Conservation (phyloP, 1,140 invertebrate genomes). For the Zaprionus taronus region DNA sequence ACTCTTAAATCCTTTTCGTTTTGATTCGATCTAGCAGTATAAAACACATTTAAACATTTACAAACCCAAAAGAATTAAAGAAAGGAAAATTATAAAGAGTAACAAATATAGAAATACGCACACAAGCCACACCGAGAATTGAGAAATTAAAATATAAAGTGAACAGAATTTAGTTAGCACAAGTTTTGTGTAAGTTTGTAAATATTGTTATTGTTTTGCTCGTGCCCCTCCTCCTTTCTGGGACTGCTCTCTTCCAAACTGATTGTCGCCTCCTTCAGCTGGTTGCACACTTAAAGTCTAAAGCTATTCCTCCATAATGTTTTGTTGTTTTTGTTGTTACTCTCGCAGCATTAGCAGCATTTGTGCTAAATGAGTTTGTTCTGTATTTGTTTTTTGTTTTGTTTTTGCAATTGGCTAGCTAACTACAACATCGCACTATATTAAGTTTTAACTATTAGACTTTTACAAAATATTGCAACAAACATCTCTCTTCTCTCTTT, state of each 20-base stretch:
- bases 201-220: slow-evolving; percentile 33
- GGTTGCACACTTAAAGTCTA: slow-evolving; percentile 65
- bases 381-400: slow-evolving; percentile 17
- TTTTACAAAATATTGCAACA: slow-evolving; percentile 79
- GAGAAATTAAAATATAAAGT: slow-evolving; percentile 17
- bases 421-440: slow-evolving; percentile 70
- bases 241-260: slow-evolving; percentile 36
- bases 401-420: slow-evolving; percentile 71
- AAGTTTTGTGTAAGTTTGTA: slow-evolving; percentile 20
- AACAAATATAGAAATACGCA: slow-evolving; percentile 52
- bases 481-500: slow-evolving; percentile 37
- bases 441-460: slow-evolving; percentile 71
- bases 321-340: slow-evolving; percentile 26
- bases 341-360: slow-evolving; percentile 34
- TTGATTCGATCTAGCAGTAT: slow-evolving; percentile 20
- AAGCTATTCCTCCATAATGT: slow-evolving; percentile 53
- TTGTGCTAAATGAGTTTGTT: slow-evolving; percentile 26
- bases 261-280: slow-evolving; percentile 70
- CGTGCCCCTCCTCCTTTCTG: not conserved
- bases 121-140: slow-evolving; percentile 53
- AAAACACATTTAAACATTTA: slow-evolving; percentile 51
- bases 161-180: slow-evolving; percentile 18
- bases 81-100: slow-evolving; percentile 41
- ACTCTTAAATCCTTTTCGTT: slow-evolving; percentile 41
- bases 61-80: slow-evolving; percentile 47